phyloP scores from a whole-genome alignment of 2,113 vertebrate species.

The Hydropotes inermis region DNA sequence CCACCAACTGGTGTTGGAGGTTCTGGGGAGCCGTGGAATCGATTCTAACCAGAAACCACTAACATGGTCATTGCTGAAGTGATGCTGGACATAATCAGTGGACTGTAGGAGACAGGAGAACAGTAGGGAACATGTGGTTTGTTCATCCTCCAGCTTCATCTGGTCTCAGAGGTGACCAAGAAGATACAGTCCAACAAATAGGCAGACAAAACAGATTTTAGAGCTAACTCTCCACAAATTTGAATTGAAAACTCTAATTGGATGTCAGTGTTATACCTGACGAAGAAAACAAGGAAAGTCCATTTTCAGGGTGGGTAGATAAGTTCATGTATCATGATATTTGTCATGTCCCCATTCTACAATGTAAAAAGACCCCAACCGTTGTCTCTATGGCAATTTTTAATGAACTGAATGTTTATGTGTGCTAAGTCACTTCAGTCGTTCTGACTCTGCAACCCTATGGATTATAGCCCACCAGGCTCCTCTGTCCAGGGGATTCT shows the following conservation, averaged over 20 bases:
- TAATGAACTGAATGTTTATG: neutral
- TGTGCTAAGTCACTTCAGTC: neutral
- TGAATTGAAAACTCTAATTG: neutral
- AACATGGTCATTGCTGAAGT: neutral
- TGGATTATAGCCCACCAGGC: neutral
- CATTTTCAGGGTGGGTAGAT: neutral
- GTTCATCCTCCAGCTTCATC: neutral
- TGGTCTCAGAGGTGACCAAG: neutral
- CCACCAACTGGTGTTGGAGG: accelerated
- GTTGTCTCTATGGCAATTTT: neutral
- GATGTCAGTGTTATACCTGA: neutral
- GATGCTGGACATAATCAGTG: neutral
- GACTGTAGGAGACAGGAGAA: neutral
- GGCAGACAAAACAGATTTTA: neutral
- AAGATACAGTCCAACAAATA: neutral
- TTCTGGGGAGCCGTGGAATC: neutral
- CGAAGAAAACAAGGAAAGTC: neutral
- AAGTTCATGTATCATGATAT: accelerated
- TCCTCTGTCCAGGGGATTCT: neutral
- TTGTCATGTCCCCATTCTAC: neutral
- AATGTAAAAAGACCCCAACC: neutral
- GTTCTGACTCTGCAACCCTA: accelerated
- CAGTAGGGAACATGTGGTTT: neutral
- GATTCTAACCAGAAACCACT: neutral
- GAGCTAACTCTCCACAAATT: neutral